A percentile compares a stretch with the other conserved stretches of the same genome.
Evolutionary conservation across 2,113 vertebrate species (phyloP).

Genomic region (Saccopteryx leptura): DNA sequence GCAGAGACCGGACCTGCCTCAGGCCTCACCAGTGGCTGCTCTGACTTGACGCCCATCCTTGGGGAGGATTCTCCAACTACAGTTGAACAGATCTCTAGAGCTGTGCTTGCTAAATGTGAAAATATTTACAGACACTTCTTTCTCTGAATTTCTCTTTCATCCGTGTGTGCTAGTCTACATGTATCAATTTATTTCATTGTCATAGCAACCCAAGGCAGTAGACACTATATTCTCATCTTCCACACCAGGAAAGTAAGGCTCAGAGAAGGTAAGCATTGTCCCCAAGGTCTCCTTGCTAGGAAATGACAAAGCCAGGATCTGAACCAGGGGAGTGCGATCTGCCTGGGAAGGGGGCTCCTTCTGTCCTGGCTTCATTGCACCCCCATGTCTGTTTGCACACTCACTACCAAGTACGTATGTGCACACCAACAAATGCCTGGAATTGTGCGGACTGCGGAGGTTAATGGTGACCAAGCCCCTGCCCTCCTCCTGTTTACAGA

Average conservation of each 20-base stretch:
- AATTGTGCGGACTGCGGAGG: fast-evolving
- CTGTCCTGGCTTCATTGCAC: background rate
- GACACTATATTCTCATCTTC: background rate
- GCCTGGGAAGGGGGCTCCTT: background rate
- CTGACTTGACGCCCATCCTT: fast-evolving
- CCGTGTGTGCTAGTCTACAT: fast-evolving
- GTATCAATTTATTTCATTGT: background rate
- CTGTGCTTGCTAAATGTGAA: background rate
- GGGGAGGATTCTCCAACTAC: background rate
- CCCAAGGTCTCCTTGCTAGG: background rate
- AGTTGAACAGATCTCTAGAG: background rate
- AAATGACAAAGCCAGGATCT: background rate
- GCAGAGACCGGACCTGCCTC: background rate
- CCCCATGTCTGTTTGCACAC: background rate
- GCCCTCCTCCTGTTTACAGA: background rate
- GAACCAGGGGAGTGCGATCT: background rate
- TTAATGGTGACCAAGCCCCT: no score
- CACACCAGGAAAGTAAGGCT: background rate
- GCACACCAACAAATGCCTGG: background rate
- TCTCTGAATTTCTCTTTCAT: background rate
- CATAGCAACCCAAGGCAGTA: fast-evolving
- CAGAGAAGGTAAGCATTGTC: background rate
- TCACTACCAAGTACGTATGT: background rate
- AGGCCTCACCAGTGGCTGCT: fast-evolving
- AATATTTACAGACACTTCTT: background rate